These are phyloP conservation scores for Drosophila nigritarsus DNA, from an alignment of 2,888 invertebrate species.

Conservation along the genomic window DNA sequence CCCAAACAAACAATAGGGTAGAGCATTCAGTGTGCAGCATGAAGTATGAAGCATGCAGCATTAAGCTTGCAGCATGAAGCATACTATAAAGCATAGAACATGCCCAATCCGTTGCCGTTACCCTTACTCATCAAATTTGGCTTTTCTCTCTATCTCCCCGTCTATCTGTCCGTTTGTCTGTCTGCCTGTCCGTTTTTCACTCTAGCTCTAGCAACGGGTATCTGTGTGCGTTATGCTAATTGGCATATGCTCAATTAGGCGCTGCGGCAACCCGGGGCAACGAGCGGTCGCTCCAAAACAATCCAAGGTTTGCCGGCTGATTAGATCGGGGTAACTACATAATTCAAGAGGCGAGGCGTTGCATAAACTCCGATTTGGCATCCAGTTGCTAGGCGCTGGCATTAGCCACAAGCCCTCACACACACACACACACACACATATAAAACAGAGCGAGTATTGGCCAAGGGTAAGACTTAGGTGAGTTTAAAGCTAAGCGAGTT, in stretches of 20 bases:
- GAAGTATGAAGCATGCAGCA: background rate
- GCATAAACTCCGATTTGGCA: constrained; percentile 47
- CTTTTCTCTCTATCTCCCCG: background rate
- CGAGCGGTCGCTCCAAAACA: constrained; percentile 30
- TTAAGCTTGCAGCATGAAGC: background rate
- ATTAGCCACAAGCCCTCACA: constrained; percentile 44
- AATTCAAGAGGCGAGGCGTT: constrained; percentile 55
- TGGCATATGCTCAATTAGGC: constrained; percentile 80
- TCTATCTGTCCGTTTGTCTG: background rate
- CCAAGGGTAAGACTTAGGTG: constrained; percentile 13
- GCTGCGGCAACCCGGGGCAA: constrained; percentile 52
- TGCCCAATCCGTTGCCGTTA: constrained; percentile 12
- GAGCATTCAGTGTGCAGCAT: background rate
- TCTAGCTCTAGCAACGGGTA: background rate
- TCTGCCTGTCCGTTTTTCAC: background rate
- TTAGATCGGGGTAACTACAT: constrained; percentile 73
- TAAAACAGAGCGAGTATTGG: constrained; percentile 11
- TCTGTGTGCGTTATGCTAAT: constrained; percentile 64
- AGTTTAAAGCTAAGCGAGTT: background rate
- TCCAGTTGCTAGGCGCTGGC: constrained; percentile 66
- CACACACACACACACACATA: background rate
- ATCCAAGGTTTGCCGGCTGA: constrained; percentile 62
- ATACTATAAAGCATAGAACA: background rate
- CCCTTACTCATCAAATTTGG: constrained; percentile 6
- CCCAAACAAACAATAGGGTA: background rate